Evolutionary conservation across 2,113 vertebrate genomes (phyloP), one percentile per base, ranked within the genome.

Genomic region (Glaucidium brasilianum): DNA sequence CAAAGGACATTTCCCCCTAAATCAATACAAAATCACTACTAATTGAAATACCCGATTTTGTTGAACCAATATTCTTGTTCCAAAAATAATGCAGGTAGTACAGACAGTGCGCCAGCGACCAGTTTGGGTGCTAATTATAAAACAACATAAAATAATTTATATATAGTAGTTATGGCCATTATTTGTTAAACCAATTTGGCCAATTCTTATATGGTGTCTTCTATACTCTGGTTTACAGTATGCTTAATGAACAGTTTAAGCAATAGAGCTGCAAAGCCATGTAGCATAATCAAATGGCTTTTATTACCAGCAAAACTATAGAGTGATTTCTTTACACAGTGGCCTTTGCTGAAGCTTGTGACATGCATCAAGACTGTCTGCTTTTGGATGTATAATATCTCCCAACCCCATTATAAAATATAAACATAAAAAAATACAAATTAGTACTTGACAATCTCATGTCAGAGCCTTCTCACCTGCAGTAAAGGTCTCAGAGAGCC

Each of bases 401-500:
- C 69, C 41, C 34, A 85, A 5, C 3, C 26, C 26, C 67, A 30
- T 49, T 19, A 41, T 16, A 87, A 66, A 88, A 71, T 47, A 62
- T 0, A 67, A 45, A 45, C 43, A 45, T 45, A 45, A 45, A 45
- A 87, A 66, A 88, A 71, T 47, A 62, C 0, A 67, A 67, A 74
- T 52, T 34, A 67, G 25, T 32, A 35, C 21, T 56, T 53, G 27
- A 47, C 18, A 68, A 34, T n/a, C 39, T 74, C 49, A 35, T 7
- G 9, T 72, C 59, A 73, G 45, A 85, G 43, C 47, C 71, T 67
- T 68, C 88, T 49, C 98, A 99, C 99, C 99, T 99, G 99, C 50
- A 98, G 60, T 82, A 99, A 97, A 32, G 99, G 99, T 47, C 99
- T 98, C 17, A 99, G 96, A 89, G 99, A 99, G 88, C 99, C 99